Evolutionary conservation across 35 echinoderm and acorn worm species (phyloP), one percentile per base, ranked within the genome.

Genomic region (Hemicentrotus pulcherrimus): DNA sequence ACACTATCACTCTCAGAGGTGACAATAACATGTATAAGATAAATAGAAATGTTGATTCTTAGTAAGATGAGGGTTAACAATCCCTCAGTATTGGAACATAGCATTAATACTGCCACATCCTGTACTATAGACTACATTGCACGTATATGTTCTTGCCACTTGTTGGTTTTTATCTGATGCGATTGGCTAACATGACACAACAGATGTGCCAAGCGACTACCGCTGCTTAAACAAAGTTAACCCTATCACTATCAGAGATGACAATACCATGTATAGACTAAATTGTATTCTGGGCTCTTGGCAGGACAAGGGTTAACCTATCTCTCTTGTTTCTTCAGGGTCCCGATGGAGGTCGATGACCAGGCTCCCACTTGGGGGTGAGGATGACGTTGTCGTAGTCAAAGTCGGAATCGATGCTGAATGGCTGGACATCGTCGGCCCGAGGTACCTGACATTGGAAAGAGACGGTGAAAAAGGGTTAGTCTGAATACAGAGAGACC

Each of bases 381-480:
- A 98, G 86, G 35, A 88, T 85, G 13, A 98, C 97, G 94, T 98
- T 98, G 94, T 98, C 97, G 58, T 98, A 98, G 89, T 98, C 97
- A 96, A 98, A 98, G 92, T 98, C 94, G 19, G 94, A 78, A 88
- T 98, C 97, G 94, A 98, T 91, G 18, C 94, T 86, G 92, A 98
- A 98, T 14, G 97, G 96, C 90, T 98, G 94, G n/a, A 98, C 97
- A 28, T 96, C 96, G 65, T 78, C 22, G 35, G 35, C 35, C 22
- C 0, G 65, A 78, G 96, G 91, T 24, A 31, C 71, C 95, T 96
- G 91, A 47, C 22, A 95, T 16, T 94, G 55, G 22, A 85, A 28
- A 58, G 31, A 90, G 86, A 86, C 9, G 86, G 28, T 32, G 28
- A 87, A 92, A 47, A 47, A 12, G 55, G 85, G 55, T 10, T 9